Evolutionary conservation across 2,113 vertebrate species (phyloP), one percentile per base, ranked within the genome.

Genomic region (Silurus meridionalis): DNA sequence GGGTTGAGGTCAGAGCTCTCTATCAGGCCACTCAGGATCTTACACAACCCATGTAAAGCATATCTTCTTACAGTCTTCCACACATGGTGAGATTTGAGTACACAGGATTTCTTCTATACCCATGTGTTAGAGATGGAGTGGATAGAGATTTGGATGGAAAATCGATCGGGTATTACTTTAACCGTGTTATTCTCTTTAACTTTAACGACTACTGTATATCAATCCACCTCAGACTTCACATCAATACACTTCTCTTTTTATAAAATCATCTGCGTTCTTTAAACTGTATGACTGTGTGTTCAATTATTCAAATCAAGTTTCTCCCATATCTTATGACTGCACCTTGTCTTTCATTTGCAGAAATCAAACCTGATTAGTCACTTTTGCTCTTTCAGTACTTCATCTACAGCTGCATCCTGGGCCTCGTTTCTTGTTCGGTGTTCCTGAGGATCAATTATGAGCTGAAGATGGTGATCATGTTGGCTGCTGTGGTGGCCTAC

Each of bases 391-490:
- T 58, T 84, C 93, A 99, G 98, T 99, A 99, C 91, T 99, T 98
- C 87, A 98, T 99, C 90, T 99, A 99, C 95, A 97, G 98, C 94
- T 99, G 98, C 83, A 97, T 99, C 79, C 95, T 99, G 93, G 98
- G 97, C 4, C 92, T 99, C 90, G 96, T 99, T 88, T 99, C 98
- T 71, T 99, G 98, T 90, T 99, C 98, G 0, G 98, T 99, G 88
- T 99, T 99, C 93, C 96, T 99, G 92, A 96, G 98, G 87, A 97
- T 99, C 90, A 99, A 98, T 92, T 98, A 99, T 0, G 98, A 99
- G 92, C 92, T 99, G 92, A 99, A 99, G 92, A 97, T 99, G 98
- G 84, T 98, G 89, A 97, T 98, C 92, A 99, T 99, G 98, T 92
- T 97, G 90, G 94, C 95, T 71, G 98, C 98, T 1, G 84, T 99